These are phyloP conservation scores for Drosophila orosa DNA, from an alignment of 1,140 invertebrate species.

Conservation along the genomic window DNA sequence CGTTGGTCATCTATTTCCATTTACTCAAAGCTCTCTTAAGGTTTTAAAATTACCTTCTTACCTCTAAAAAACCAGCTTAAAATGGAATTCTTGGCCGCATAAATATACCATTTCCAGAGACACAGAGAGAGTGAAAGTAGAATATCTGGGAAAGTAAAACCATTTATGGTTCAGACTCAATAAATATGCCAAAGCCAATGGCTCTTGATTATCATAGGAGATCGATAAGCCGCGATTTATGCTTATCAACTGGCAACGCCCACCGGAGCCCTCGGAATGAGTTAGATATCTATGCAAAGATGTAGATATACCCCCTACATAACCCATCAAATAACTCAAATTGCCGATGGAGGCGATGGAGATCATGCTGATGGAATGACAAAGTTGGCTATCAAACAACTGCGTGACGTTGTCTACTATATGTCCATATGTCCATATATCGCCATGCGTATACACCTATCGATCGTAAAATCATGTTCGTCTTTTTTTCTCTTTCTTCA, in stretches of 20 bases:
- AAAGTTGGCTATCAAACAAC: slow-evolving; percentile 29
- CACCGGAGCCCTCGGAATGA: slow-evolving; percentile 24
- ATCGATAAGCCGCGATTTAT: slow-evolving; percentile 75
- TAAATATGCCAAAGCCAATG: slow-evolving; percentile 40
- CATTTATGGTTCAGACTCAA: slow-evolving; percentile 18
- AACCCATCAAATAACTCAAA: slow-evolving; percentile 52
- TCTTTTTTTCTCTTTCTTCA: slow-evolving; percentile 3
- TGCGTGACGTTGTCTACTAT: slow-evolving; percentile 9
- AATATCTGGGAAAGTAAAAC: slow-evolving; percentile 38
- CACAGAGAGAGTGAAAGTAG: slow-evolving; percentile 47
- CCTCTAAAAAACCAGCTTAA: background rate
- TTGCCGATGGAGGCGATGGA: slow-evolving; percentile 11
- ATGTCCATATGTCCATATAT: slow-evolving; percentile 14
- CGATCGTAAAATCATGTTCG: slow-evolving; percentile 47
- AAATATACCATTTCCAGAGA: background rate
- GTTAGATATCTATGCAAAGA: background rate
- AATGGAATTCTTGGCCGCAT: slow-evolving; percentile 17
- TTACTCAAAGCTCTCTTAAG: background rate
- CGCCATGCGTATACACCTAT: slow-evolving; percentile 3
- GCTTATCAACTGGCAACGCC: slow-evolving; percentile 67
- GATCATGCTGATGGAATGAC: slow-evolving; percentile 74
- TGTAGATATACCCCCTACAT: background rate
- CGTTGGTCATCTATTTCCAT: slow-evolving; percentile 3
- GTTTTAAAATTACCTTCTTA: background rate
- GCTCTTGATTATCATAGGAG: slow-evolving; percentile 64